Evolutionary conservation across 2,113 vertebrate species (phyloP).

Genomic region (Solea solea): DNA sequence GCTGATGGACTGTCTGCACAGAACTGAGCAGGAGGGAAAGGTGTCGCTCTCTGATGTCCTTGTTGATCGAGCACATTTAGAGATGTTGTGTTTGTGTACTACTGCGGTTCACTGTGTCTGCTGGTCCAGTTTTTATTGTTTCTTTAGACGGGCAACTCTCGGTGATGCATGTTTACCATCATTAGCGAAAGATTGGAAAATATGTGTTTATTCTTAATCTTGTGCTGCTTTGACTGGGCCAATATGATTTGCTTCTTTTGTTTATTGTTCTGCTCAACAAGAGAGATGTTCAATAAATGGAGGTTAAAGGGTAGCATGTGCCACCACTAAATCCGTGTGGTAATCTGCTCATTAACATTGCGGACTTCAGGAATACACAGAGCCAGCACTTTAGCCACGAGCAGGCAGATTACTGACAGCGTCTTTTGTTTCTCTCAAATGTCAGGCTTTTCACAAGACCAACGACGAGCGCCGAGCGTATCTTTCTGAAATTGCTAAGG

Average conservation of each 20-base stretch:
- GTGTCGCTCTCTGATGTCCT: slow-evolving; percentile 64
- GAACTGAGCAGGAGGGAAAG: slow-evolving; percentile 87
- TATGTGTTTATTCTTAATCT: slow-evolving; percentile 21
- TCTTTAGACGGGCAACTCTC: slow-evolving; percentile 34
- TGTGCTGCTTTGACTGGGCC: neutral
- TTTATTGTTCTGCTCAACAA: slow-evolving; percentile 63
- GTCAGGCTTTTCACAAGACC: slow-evolving; percentile 86
- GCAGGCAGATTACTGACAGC: slow-evolving; percentile 22
- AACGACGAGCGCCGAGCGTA: slow-evolving; percentile 82
- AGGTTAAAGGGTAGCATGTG: slow-evolving; percentile 41
- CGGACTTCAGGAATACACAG: slow-evolving; percentile 20
- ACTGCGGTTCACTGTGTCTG: slow-evolving; percentile 8
- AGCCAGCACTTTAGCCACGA: slow-evolving; percentile 2
- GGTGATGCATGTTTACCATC: slow-evolving; percentile 13
- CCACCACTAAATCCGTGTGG: slow-evolving; percentile 49
- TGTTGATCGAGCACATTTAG: neutral
- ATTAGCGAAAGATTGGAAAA: slow-evolving; percentile 42
- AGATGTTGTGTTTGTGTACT: neutral
- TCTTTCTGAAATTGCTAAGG: slow-evolving; percentile 86
- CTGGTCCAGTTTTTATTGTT: slow-evolving; percentile 14
- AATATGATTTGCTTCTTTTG: slow-evolving; percentile 36
- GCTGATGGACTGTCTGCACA: slow-evolving; percentile 84
- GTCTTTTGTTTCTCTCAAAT: slow-evolving; percentile 32
- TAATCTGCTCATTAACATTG: slow-evolving; percentile 58
- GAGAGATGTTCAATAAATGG: slow-evolving; percentile 39